Conservation (phyloP, 2,113 vertebrate species). For the Ceyx cyanopectus region DNA sequence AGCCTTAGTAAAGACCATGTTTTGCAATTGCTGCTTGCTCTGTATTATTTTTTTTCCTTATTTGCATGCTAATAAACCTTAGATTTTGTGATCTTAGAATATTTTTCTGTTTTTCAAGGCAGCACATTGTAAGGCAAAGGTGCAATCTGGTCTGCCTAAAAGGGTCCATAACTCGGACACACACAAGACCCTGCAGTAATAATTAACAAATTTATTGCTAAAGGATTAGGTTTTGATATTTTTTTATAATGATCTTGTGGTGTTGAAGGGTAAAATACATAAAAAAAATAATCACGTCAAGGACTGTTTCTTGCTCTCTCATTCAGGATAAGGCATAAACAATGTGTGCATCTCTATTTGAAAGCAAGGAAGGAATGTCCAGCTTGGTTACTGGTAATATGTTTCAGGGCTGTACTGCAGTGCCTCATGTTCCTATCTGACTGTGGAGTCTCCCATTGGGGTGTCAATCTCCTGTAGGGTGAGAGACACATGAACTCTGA, state of each 20-base stretch:
- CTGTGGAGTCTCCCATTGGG: not conserved
- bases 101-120: not conserved
- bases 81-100: not conserved
- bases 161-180: not conserved
- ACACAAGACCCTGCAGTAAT: not conserved
- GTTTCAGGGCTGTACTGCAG: not conserved
- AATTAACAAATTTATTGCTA: not conserved
- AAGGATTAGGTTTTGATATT: not conserved
- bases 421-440: not conserved
- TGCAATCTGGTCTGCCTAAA: not conserved
- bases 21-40: not conserved
- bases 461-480: not conserved
- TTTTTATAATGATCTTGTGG: not conserved
- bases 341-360: not conserved
- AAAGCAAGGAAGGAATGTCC: not conserved
- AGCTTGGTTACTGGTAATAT: not conserved
- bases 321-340: not conserved
- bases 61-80: not conserved
- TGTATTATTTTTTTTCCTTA: not conserved
- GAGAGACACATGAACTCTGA: not conserved
- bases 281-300: not conserved
- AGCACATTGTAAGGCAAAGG: not conserved
- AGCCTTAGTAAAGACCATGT: not conserved
- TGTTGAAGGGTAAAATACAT: not conserved
- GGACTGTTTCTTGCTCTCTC: not conserved